Conservation (phyloP, 2,797 vertebrate genomes). For the Columba guinea region DNA sequence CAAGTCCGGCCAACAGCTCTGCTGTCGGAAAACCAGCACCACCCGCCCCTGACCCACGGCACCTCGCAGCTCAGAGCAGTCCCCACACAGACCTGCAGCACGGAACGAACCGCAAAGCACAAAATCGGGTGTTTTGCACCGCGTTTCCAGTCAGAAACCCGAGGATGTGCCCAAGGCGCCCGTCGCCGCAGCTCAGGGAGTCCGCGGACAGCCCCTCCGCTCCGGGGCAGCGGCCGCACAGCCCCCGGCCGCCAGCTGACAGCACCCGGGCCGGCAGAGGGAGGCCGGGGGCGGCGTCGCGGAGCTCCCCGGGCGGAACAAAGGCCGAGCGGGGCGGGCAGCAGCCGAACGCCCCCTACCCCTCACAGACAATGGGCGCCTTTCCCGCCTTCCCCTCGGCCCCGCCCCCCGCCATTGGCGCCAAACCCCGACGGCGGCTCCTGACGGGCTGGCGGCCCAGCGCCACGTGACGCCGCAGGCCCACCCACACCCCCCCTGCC, state of each 20-base stretch:
- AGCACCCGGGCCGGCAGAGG: neutral
- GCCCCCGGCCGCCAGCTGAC: neutral
- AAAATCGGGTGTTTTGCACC: fast-evolving
- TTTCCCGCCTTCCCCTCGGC: conserved; percentile 35
- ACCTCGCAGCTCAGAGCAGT: fast-evolving
- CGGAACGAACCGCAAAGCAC: neutral
- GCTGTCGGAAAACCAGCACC: fast-evolving
- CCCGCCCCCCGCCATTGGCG: conserved; percentile 66
- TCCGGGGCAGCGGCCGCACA: neutral
- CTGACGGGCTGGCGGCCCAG: neutral
- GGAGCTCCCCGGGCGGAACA: neutral
- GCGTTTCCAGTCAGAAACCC: neutral
- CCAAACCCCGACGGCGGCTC: conserved; percentile 67
- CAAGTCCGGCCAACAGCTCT: fast-evolving
- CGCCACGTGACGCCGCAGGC: neutral
- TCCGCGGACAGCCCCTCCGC: too few species aligned
- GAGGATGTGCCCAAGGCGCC: neutral
- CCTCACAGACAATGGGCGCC: conserved; percentile 41
- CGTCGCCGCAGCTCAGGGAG: too few species aligned
- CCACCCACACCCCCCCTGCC: neutral
- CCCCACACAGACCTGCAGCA: fast-evolving
- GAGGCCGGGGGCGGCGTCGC: neutral
- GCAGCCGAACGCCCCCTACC: neutral
- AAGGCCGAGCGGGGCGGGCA: neutral
- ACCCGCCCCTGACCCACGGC: fast-evolving